phyloP scores from a whole-genome alignment of 2,113 vertebrate species.

The Myocastor coypus region DNA sequence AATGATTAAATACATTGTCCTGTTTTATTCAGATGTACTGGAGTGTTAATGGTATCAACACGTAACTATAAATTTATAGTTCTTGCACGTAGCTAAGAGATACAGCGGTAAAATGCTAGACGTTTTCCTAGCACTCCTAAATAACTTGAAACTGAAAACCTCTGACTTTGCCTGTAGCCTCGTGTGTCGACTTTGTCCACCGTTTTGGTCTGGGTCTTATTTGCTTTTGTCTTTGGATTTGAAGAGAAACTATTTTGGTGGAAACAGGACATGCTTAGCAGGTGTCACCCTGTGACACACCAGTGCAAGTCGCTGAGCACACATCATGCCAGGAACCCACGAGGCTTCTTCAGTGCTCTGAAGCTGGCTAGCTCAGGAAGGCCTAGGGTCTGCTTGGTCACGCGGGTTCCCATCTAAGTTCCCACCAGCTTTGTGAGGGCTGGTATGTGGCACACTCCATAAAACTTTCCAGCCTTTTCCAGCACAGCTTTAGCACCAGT shows the following conservation, averaged over 20 bases:
- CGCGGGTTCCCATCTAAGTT: background rate
- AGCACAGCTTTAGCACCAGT: background rate
- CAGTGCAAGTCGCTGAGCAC: background rate
- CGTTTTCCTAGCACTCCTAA: background rate
- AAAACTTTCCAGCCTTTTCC: background rate
- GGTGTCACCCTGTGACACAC: too few species aligned
- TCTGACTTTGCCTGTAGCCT: background rate
- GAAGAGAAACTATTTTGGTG: background rate
- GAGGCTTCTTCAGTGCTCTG: background rate
- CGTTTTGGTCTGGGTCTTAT: background rate
- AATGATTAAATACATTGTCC: background rate
- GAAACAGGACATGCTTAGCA: background rate
- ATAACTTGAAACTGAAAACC: background rate
- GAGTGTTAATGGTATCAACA: background rate
- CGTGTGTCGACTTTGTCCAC: background rate
- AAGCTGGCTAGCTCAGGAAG: background rate
- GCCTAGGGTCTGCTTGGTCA: background rate
- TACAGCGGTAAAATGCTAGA: background rate
- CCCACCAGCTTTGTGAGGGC: background rate
- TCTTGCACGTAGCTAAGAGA: background rate
- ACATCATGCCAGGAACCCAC: background rate
- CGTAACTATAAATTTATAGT: background rate
- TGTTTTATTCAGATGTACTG: background rate
- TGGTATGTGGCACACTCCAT: background rate
- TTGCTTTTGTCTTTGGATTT: background rate